Evolutionary conservation across 2,888 invertebrate species (phyloP), one percentile per base, ranked within the genome.

Genomic region (Drosophila quinaria): DNA sequence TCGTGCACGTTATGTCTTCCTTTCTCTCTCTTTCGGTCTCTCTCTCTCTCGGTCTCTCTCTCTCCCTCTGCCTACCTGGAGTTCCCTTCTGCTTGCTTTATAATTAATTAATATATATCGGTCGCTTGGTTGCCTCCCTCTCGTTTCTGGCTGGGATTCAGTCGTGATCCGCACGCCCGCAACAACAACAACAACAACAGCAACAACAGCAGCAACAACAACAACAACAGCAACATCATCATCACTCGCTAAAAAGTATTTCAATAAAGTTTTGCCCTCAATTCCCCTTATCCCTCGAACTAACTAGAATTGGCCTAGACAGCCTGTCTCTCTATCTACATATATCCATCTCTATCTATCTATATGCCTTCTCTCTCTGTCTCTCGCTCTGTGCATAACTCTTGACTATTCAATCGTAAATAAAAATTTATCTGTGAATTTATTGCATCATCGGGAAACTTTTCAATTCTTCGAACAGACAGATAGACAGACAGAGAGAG

Each of bases 391-490:
- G 17, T 50, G 1, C 17, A 31, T 49, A 31, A 15, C 33, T 33
- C 33, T 50, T 17, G 58, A 15, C 69, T 25, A 54, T 65, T 35
- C 49, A 63, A 66, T 87, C 89, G 88, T 91, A 90, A 91, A 90
- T 90, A 87, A 84, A 81, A 81, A 88, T 84, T 89, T 90, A 90
- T 90, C 90, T 90, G 58, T 78, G 68, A 90, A 88, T 91, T 90
- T 91, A 90, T 89, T 81, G 87, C 90, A 86, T 81, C 88, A 84
- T 84, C 86, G 79, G 76, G 63, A 83, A 80, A 88, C 71, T 84
- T 78, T 87, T 89, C 86, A 88, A 87, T 87, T 85, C 88, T 31
- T 66, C 61, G 22, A 29, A 49, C 55, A 51, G 50, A 52, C 37
- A 29, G 17, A 49, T 22, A 13, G 61, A 17, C 22, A 15, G 35